Evolutionary conservation across 2,797 vertebrate species (phyloP).

Genomic region (Picus viridis): DNA sequence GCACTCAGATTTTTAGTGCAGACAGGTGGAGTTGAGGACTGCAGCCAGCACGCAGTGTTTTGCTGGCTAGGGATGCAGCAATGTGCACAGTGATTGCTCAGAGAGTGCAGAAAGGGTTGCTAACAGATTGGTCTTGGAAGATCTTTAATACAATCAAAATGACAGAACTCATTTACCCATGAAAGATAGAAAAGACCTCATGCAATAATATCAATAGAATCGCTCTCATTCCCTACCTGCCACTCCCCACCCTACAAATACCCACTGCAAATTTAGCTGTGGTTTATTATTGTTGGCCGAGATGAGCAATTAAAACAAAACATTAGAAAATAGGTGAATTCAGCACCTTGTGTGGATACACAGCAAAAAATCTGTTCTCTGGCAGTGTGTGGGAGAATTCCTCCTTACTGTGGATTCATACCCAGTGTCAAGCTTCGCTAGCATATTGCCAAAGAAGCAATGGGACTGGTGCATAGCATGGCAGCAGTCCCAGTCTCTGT

Average conservation of each 20-base stretch:
- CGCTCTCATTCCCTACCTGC: not conserved
- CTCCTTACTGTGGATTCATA: constrained; percentile 43
- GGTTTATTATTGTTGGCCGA: not conserved
- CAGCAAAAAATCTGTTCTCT: constrained; percentile 59
- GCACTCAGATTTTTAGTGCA: constrained; percentile 7
- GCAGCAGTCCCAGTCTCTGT: constrained; percentile 45
- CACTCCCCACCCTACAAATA: not conserved
- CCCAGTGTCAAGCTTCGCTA: not conserved
- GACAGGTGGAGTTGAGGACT: constrained; percentile 45
- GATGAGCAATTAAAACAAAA: constrained; percentile 19
- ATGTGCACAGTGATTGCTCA: not conserved
- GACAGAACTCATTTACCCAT: not conserved
- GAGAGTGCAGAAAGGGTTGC: not conserved
- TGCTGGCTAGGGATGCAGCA: constrained; percentile 45
- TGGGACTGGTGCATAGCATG: constrained; percentile 65
- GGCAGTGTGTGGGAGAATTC: constrained; percentile 62
- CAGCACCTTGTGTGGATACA: not conserved
- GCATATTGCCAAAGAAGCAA: constrained; percentile 52
- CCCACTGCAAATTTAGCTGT: not conserved
- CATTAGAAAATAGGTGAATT: constrained; percentile 22
- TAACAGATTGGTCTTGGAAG: not conserved
- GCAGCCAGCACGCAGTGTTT: not conserved
- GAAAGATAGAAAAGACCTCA: not conserved
- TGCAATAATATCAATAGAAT: not conserved
- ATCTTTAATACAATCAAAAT: constrained; percentile 5